These are phyloP conservation scores for Origma solitaria DNA, from an alignment of 2,113 vertebrate species.

Conservation along the genomic window DNA sequence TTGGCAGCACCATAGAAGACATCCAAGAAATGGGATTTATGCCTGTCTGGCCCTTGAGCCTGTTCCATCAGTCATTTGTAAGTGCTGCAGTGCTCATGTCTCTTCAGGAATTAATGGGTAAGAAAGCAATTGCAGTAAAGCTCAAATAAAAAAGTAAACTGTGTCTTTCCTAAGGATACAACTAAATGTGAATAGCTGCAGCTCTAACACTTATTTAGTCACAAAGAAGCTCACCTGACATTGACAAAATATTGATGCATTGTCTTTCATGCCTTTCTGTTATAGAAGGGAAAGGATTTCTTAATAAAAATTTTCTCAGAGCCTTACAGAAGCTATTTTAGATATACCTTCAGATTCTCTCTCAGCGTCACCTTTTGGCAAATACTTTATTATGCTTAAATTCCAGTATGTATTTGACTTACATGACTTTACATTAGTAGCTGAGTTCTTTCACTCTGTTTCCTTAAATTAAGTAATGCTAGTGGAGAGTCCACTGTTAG, in stretches of 20 bases:
- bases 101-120: neutral
- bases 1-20: neutral
- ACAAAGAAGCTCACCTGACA: neutral
- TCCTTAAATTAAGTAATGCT: neutral
- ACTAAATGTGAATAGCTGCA: neutral
- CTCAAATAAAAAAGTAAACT: neutral
- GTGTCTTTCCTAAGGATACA: neutral
- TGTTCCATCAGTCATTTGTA: neutral
- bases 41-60: neutral
- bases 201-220: neutral
- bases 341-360: neutral
- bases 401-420: neutral
- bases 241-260: neutral
- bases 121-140: neutral
- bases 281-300: neutral
- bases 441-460: neutral
- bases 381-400: neutral
- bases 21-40: neutral
- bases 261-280: neutral
- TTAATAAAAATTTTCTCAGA: neutral
- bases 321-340: neutral
- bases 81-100: neutral
- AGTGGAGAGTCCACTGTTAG: neutral
- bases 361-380: neutral
- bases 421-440: neutral